phyloP scores from a whole-genome alignment of 2,113 vertebrate species.

The Anarrhichthys ocellatus region DNA sequence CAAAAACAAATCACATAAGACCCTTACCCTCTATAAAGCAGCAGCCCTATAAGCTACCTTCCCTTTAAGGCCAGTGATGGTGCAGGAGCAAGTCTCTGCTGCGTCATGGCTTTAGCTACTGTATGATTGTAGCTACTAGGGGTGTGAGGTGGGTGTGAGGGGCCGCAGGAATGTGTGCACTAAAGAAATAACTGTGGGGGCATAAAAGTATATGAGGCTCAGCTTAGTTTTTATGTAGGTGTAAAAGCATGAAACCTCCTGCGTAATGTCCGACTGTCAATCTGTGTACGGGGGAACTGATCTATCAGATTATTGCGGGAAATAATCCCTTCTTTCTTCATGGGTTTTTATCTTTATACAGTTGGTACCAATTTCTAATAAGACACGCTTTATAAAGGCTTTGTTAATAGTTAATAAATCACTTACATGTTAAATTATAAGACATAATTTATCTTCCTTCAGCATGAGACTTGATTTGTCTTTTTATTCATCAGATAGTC shows the following conservation, averaged over 20 bases:
- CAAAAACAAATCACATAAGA: conserved; percentile 99
- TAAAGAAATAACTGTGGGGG: conserved; percentile 33
- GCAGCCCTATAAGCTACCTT: conserved; percentile 76
- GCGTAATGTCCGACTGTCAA: conserved; percentile 5
- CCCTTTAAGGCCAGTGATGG: conserved; percentile 63
- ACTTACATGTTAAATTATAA: not conserved
- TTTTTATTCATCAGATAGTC: not conserved
- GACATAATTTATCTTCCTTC: not conserved
- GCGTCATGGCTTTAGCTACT: conserved; percentile 53
- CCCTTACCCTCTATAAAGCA: conserved; percentile 81
- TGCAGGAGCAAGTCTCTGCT: conserved; percentile 61
- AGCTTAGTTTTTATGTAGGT: conserved; percentile 36
- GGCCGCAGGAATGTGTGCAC: conserved; percentile 50
- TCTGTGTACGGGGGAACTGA: conserved; percentile 3
- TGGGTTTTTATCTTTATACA: not conserved
- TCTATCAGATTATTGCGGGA: not conserved
- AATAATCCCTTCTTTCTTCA: not conserved
- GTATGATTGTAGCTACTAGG: conserved; percentile 47
- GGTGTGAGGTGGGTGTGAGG: conserved; percentile 63
- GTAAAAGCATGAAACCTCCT: not conserved
- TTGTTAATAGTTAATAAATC: conserved; percentile 3
- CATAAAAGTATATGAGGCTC: conserved; percentile 37
- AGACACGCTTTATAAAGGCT: not conserved
- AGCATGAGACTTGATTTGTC: not conserved
- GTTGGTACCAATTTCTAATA: conserved; percentile 11